A percentile compares a stretch with the other conserved stretches of the same genome.
Evolutionary conservation across 2,888 invertebrate species (phyloP).

Genomic region (Rosalia funebris): DNA sequence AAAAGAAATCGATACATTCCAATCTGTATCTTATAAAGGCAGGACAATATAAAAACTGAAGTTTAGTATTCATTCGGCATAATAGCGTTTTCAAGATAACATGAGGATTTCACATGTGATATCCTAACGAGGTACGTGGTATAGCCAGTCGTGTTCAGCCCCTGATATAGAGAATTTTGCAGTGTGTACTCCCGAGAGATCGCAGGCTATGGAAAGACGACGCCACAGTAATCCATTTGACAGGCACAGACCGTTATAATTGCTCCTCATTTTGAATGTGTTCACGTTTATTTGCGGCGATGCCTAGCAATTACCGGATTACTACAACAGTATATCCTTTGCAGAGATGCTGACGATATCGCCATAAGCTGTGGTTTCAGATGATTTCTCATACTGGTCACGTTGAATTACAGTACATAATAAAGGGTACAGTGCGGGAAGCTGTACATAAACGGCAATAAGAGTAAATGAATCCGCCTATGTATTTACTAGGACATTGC

Average conservation of each 20-base stretch:
- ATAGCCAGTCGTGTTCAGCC: not conserved
- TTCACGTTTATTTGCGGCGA: not conserved
- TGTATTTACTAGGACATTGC: too few relatives aligned
- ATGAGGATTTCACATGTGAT: conserved; percentile 38
- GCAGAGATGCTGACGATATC: too few relatives aligned
- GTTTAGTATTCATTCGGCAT: conserved; percentile 35
- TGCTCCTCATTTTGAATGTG: not conserved
- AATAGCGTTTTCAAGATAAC: conserved; percentile 32
- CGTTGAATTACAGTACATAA: too few relatives aligned
- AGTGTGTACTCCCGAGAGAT: not conserved
- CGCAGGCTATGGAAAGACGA: not conserved
- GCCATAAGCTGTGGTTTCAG: too few relatives aligned
- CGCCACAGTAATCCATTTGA: conserved; percentile 4
- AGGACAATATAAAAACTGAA: conserved; percentile 5
- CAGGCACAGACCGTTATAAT: conserved; percentile 6
- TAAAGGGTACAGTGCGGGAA: too few relatives aligned
- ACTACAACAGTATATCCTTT: too few relatives aligned
- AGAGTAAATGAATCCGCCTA: too few relatives aligned
- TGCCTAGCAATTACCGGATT: not conserved
- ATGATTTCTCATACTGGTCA: too few relatives aligned
- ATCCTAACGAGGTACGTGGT: conserved; percentile 33
- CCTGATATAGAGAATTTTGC: not conserved
- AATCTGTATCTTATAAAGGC: not conserved
- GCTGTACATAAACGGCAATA: too few relatives aligned
- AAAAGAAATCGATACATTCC: not conserved